Evolutionary conservation across 2,113 vertebrate genomes (phyloP).

Genomic region (Uria lomvia): DNA sequence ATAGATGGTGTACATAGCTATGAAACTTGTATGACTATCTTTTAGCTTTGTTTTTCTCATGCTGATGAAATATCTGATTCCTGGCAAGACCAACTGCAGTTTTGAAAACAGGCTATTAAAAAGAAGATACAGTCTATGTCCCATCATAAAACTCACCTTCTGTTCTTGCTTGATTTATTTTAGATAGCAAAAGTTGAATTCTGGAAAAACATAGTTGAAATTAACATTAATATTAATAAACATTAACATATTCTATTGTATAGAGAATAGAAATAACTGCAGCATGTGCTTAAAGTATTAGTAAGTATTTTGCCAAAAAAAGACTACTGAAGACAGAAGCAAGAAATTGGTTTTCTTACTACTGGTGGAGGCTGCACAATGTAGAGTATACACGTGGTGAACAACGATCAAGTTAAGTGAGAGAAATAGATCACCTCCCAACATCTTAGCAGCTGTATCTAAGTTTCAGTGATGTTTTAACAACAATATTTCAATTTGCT

Average conservation of each 20-base stretch:
- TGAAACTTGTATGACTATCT: neutral
- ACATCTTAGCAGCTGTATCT: neutral
- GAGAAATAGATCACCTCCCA: neutral
- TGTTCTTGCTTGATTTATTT: neutral
- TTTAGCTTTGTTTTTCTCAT: neutral
- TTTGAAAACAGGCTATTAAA: neutral
- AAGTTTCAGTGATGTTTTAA: neutral
- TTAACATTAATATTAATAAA: neutral
- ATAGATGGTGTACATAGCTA: neutral
- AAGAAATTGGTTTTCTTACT: neutral
- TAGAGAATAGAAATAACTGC: neutral
- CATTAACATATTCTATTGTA: neutral
- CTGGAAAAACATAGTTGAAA: neutral
- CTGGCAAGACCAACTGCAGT: neutral
- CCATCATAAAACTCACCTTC: neutral
- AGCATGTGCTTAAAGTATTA: neutral
- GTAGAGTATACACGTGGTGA: neutral
- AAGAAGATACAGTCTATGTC: neutral
- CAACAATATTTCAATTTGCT: neutral
- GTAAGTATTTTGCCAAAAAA: neutral
- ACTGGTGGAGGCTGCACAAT: neutral
- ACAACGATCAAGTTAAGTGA: neutral
- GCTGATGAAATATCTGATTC: neutral
- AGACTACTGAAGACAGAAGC: neutral
- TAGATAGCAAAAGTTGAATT: neutral